Percentiles rank a stretch among this genome's conserved stretches.
Conservation (phyloP, 1,140 invertebrate genomes). For the Ceratoteleas bidentatus region DNA sequence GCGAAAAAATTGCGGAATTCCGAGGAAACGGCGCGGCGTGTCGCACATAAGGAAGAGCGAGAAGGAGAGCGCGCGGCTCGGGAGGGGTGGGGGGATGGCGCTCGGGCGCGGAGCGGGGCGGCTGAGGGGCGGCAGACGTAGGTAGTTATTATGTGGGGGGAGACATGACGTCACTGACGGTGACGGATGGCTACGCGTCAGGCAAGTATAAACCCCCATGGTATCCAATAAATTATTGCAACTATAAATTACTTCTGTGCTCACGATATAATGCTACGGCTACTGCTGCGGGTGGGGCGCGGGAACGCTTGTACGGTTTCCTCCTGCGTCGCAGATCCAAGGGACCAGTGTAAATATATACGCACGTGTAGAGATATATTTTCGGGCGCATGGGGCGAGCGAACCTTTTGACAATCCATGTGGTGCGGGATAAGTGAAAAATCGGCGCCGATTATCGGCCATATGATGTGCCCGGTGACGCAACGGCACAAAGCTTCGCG, state of each 20-base stretch:
- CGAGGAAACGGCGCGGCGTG: no score
- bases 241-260: constrained; percentile 82
- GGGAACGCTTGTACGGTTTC: constrained; percentile 56
- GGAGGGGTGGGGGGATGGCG: constrained; percentile 2
- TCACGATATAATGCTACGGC: constrained; percentile 81
- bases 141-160: constrained; percentile 78
- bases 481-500: constrained; percentile 9
- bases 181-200: constrained; percentile 82
- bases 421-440: constrained; percentile 54
- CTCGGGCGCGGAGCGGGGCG: constrained; percentile 15
- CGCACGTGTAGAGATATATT: constrained; percentile 33
- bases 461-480: constrained; percentile 44
- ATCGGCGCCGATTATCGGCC: constrained; percentile 57
- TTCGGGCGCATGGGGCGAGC: constrained; percentile 20
- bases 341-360: constrained; percentile 61
- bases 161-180: constrained; percentile 81
- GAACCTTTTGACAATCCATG: constrained; percentile 43
- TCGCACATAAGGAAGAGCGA: constrained; percentile 18
- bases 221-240: constrained; percentile 83
- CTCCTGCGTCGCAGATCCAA: constrained; percentile 57
- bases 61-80: constrained; percentile 39
- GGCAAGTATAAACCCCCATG: constrained; percentile 82
- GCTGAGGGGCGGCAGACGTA: constrained; percentile 58
- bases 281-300: constrained; percentile 77
- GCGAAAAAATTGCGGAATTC: no score